Evolutionary conservation across 2,888 invertebrate genomes (phyloP), one percentile per base, ranked within the genome.

Genomic region (Morinoia aosen): DNA sequence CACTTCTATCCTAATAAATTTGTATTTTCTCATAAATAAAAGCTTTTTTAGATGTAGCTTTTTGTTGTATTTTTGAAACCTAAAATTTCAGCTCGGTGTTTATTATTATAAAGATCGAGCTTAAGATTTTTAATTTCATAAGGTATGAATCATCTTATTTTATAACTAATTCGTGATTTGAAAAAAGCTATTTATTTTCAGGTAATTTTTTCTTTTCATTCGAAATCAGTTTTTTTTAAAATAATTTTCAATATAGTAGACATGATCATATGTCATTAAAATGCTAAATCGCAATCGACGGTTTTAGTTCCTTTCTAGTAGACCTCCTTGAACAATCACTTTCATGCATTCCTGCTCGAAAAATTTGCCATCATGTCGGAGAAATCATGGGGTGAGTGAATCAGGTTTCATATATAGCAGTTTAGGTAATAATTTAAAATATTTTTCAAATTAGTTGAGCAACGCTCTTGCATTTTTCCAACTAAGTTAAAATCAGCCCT

Each of bases 271-370:
- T 76, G 33, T 33, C 25, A 1, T 33, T 25, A 25, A 33, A 33
- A 19, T 48, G 48, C 90, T 90, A 39, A 90, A 90, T 90, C 90
- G 48, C 90, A 90, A 90, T 90, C 90, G 0, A 8, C 90, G 39
- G 40, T 40, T 48, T 40, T 90, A 90, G 90, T 40, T 90, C 90
- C 76, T 90, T 90, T 90, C 90, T 48, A 90, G 48, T 48, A 90
- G 39, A 90, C 90, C 90, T 48, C 40, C 40, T 48, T 90, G 90
- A 90, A 90, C 90, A 90, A 48, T 90, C 90, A 90, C 90, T 90
- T 90, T 90, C 90, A 90, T 90, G 90, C 90, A 90, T 90, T 90
- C 90, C 90, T 48, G 40, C 90, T 90, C 90, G 40, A 90, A 40
- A 90, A 40, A 39, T 48, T 48, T 48, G 48, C 40, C 90, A 90